Evolutionary conservation across 2,888 invertebrate genomes (phyloP).

Genomic region (Microctonus aethiopoides): DNA sequence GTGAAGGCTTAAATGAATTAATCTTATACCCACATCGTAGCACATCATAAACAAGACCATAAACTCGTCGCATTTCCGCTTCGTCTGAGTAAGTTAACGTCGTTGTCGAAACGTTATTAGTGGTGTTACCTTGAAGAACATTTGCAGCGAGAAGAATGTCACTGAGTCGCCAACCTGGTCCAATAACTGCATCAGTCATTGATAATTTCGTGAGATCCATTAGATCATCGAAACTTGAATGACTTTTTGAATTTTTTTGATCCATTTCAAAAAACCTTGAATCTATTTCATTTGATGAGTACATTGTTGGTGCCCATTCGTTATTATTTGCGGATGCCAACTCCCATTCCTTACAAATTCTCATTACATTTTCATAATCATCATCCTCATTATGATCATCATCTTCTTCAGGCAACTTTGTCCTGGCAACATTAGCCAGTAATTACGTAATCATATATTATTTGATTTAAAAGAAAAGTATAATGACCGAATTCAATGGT

Average conservation of each 20-base stretch:
- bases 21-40: constrained; percentile 78
- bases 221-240: not conserved
- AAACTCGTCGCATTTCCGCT: constrained; percentile 80
- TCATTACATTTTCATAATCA: not conserved
- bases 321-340: not conserved
- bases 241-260: constrained; percentile 6
- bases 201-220: constrained; percentile 44
- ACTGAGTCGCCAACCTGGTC: constrained; percentile 56
- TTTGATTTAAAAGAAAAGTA: no score
- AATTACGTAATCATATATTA: no score
- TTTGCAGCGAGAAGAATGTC: constrained; percentile 58
- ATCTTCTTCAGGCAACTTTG: not conserved
- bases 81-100: constrained; percentile 68
- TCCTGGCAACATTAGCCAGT: no score
- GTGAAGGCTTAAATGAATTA: no score
- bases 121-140: constrained; percentile 47
- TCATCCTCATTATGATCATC: no score
- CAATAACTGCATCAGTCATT: constrained; percentile 53
- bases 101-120: constrained; percentile 34
- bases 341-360: not conserved
- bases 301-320: constrained; percentile 24
- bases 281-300: not conserved
- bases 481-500: no score
- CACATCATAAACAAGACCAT: constrained; percentile 79
- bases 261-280: not conserved